Evolutionary conservation across 2,113 vertebrate genomes (phyloP).

Genomic region (Oplegnathus fasciatus): DNA sequence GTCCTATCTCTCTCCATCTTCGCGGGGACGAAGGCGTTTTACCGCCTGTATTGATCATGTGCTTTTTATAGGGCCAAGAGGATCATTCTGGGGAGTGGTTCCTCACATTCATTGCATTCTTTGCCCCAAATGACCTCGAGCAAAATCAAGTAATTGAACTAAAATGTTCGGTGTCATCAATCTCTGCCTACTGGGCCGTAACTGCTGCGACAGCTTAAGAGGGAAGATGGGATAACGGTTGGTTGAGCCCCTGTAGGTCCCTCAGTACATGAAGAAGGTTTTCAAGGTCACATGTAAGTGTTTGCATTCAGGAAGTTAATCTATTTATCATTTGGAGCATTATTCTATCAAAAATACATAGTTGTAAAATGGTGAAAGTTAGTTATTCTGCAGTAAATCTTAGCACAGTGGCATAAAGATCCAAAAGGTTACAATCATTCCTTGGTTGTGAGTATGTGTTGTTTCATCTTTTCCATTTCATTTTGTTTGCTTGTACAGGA

Average conservation of each 20-base stretch:
- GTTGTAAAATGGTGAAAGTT: background rate
- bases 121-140: slow-evolving; percentile 64
- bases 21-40: slow-evolving; percentile 37
- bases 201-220: slow-evolving; percentile 60
- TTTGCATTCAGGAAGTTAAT: slow-evolving; percentile 1
- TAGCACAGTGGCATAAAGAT: background rate
- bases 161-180: slow-evolving; percentile 70
- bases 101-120: slow-evolving; percentile 60
- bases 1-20: slow-evolving; percentile 52
- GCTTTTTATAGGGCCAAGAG: slow-evolving; percentile 57
- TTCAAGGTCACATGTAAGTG: slow-evolving; percentile 39
- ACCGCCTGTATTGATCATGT: slow-evolving; percentile 67
- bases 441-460: too few relatives aligned
- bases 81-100: slow-evolving; percentile 63
- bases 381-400: background rate
- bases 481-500: background rate
- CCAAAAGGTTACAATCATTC: background rate
- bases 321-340: background rate
- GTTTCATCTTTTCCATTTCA: background rate
- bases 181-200: slow-evolving; percentile 50
- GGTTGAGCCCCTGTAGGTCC: slow-evolving; percentile 37
- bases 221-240: slow-evolving; percentile 45
- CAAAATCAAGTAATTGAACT: slow-evolving; percentile 74
- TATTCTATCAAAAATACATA: background rate
- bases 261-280: slow-evolving; percentile 6